phyloP scores from a whole-genome alignment of 2,888 invertebrate species.

The Tipula unca region DNA sequence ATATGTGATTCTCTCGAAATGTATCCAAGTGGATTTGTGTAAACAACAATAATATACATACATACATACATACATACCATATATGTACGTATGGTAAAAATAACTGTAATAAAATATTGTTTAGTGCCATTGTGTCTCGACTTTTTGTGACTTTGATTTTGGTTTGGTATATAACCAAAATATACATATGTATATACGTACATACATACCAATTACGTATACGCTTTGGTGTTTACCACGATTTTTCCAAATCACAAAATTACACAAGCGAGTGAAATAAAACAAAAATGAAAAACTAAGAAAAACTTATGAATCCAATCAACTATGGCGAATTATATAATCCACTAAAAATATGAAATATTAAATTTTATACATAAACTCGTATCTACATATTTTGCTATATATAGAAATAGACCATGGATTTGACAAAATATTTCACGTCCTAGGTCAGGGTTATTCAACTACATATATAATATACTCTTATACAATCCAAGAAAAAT shows the following conservation, averaged over 20 bases:
- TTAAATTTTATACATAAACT: background rate
- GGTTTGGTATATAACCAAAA: background rate
- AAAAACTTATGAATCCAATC: background rate
- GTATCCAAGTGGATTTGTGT: background rate
- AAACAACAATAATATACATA: background rate
- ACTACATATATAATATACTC: background rate
- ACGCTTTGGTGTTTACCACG: background rate
- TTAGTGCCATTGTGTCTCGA: background rate
- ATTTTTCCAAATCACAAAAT: background rate
- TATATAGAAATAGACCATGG: background rate
- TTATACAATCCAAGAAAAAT: background rate
- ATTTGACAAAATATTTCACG: background rate
- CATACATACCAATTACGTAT: background rate
- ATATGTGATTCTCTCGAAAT: background rate
- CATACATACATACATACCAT: background rate
- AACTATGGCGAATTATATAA: background rate
- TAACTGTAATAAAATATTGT: background rate
- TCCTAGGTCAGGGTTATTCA: background rate
- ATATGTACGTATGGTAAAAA: background rate
- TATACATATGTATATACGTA: background rate
- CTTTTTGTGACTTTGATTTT: background rate
- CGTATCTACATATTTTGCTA: background rate
- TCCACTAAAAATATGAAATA: background rate
- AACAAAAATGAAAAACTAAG: background rate
- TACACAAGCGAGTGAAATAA: background rate